Percentiles rank a stretch among this genome's conserved stretches.
Conservation (phyloP, 1,140 invertebrate genomes). For the Zaprionus lachaisei region DNA sequence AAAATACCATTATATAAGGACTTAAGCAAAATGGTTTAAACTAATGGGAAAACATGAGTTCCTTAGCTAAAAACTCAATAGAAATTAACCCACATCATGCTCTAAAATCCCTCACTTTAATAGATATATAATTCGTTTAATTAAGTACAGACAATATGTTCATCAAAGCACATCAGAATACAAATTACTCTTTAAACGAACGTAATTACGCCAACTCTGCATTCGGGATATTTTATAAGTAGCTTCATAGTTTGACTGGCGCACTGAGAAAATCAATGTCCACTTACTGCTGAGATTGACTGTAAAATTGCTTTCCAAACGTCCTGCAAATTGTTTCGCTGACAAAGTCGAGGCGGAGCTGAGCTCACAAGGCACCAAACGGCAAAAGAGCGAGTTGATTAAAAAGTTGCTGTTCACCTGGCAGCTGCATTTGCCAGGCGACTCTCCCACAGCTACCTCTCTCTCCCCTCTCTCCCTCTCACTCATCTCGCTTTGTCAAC, state of each 20-base stretch:
- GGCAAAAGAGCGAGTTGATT: constrained; percentile 58
- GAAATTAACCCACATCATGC: too few relatives aligned
- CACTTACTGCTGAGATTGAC: constrained; percentile 15
- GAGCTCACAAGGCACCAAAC: constrained; percentile 28
- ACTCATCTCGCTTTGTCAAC: not conserved
- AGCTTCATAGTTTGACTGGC: not conserved
- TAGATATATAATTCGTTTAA: not conserved
- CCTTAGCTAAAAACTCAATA: too few relatives aligned
- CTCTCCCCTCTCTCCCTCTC: not conserved
- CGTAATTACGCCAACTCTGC: not conserved
- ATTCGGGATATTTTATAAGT: not conserved
- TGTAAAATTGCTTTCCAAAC: constrained; percentile 41
- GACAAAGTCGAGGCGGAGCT: constrained; percentile 30
- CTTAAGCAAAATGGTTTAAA: too few relatives aligned
- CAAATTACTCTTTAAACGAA: not conserved
- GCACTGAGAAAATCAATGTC: not conserved
- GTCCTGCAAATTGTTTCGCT: constrained; percentile 38
- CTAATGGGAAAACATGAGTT: too few relatives aligned
- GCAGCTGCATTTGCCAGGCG: constrained; percentile 28
- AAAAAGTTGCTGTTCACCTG: constrained; percentile 63
- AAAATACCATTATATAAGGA: too few relatives aligned
- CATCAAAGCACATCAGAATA: not conserved
- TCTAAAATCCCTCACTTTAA: too few relatives aligned
- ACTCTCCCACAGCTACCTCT: not conserved
- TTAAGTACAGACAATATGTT: not conserved